phyloP scores from a whole-genome alignment of 1,140 invertebrate species.

The Hyphantria cunea region DNA sequence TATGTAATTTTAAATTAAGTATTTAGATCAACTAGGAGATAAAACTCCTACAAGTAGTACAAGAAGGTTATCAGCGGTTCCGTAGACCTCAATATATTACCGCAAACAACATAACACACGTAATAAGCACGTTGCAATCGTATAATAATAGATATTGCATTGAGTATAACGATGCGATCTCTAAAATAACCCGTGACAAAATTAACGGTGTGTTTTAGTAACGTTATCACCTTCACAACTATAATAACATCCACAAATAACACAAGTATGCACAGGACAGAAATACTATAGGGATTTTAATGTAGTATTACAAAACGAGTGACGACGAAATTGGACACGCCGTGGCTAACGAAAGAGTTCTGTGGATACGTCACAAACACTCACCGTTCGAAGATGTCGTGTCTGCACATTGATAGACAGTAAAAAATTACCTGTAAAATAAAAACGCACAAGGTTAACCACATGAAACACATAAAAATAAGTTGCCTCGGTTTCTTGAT shows the following conservation, averaged over 20 bases:
- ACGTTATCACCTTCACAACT: conserved; percentile 68
- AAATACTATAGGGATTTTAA: conserved; percentile 53
- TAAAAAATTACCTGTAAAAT: conserved; percentile 63
- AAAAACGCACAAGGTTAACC: conserved; percentile 47
- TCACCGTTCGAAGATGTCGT: background rate
- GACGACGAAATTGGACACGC: conserved; percentile 46
- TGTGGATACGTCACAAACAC: conserved; percentile 34
- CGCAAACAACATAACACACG: conserved; percentile 28
- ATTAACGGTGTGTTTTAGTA: conserved; percentile 63
- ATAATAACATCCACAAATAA: conserved; percentile 70
- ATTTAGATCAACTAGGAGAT: background rate
- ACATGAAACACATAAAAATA: conserved; percentile 33
- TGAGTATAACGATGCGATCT: conserved; percentile 57
- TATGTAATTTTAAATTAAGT: no score
- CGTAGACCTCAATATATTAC: conserved; percentile 22
- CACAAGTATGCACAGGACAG: conserved; percentile 49
- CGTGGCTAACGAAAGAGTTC: conserved; percentile 19
- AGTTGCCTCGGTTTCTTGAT: conserved; percentile 35
- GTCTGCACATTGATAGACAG: conserved; percentile 12
- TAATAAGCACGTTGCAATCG: conserved; percentile 27
- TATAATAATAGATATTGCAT: conserved; percentile 57
- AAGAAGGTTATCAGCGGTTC: conserved; percentile 10
- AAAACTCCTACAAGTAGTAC: no score
- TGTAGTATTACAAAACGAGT: conserved; percentile 38
- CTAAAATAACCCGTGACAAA: conserved; percentile 69